Evolutionary conservation across 2,888 invertebrate genomes (phyloP), one percentile per base, ranked within the genome.

Genomic region (Choristoneura rosaceana): DNA sequence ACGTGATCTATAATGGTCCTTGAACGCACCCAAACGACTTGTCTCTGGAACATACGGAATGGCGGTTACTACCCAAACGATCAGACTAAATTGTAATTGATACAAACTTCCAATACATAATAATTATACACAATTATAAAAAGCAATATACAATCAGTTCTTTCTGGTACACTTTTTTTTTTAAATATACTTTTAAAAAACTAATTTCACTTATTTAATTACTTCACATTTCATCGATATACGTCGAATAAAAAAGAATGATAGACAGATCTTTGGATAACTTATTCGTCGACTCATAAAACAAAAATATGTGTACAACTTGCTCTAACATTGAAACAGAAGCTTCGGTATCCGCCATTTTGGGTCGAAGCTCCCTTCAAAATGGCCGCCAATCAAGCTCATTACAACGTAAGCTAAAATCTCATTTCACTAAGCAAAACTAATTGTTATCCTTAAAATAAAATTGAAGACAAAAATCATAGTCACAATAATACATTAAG

Each of bases 401-500:
- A 34, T 61, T 65, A 59, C n/a, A 66, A 69, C 58, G 74, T 66
- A 79, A 70, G 69, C 68, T 76, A 77, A 79, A 80, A 81, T 79
- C 79, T 79, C 80, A 76, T 79, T 79, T 76, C 69, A 73, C 75
- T 76, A 78, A 75, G 73, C 74, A 74, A 78, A 79, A 75, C 74
- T 65, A 68, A 7, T 38, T 62, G 67, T 74, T 73, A 69, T 15
- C 25, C 78, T 77, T 80, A 80, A 78, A 75, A 76, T 77, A 78
- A 79, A 79, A 78, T 74, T 75, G 77, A 78, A 80, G 76, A 80
- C 79, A 79, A 82, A 79, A 80, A 82, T 83, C 82, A 78, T 80
- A 82, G 81, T 84, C 84, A 78, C 83, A 78, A 85, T 86, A 89
- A 88, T 90, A 90, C 87, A 87, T 87, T 87, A 87, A 82, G 86